These are phyloP conservation scores for Cryptotis parvus DNA, from an alignment of 2,113 vertebrate genomes.

Conservation along the genomic window DNA sequence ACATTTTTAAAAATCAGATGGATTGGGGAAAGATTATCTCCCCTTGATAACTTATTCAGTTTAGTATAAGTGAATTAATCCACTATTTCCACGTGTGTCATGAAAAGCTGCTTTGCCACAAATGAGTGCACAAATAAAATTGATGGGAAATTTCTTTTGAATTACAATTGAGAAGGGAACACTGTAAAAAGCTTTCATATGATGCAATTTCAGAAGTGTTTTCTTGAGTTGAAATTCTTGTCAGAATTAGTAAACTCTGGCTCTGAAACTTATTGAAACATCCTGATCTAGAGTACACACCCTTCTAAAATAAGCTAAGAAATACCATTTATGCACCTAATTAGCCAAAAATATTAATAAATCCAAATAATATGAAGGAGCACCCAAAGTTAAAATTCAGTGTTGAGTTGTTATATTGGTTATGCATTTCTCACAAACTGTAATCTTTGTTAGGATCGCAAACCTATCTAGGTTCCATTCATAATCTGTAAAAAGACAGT, in stretches of 20 bases:
- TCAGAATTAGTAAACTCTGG: conserved; percentile 56
- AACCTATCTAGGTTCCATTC: neutral
- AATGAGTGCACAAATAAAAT: conserved; percentile 61
- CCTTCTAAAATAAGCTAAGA: conserved; percentile 40
- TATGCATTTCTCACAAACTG: neutral
- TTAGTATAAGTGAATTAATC: conserved; percentile 51
- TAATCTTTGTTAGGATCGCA: neutral
- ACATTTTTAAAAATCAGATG: no score
- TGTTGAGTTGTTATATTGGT: neutral
- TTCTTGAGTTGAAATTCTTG: conserved; percentile 59
- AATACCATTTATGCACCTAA: conserved; percentile 43
- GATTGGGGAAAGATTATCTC: no score
- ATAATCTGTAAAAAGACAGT: neutral
- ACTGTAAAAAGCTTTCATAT: conserved; percentile 57
- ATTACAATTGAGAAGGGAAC: conserved; percentile 54
- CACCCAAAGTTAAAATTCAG: neutral
- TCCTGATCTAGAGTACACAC: neutral
- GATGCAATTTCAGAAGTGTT: conserved; percentile 49
- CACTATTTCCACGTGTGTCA: conserved; percentile 12
- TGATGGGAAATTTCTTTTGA: conserved; percentile 67
- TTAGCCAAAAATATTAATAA: conserved; percentile 34
- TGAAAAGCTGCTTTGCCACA: conserved; percentile 64
- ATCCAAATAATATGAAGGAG: neutral
- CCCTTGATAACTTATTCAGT: conserved; percentile 49
- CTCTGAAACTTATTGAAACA: conserved; percentile 55